Evolutionary conservation across 2,888 invertebrate species (phyloP), one percentile per base, ranked within the genome.

Genomic region (Prosopocoilus inquinatus): DNA sequence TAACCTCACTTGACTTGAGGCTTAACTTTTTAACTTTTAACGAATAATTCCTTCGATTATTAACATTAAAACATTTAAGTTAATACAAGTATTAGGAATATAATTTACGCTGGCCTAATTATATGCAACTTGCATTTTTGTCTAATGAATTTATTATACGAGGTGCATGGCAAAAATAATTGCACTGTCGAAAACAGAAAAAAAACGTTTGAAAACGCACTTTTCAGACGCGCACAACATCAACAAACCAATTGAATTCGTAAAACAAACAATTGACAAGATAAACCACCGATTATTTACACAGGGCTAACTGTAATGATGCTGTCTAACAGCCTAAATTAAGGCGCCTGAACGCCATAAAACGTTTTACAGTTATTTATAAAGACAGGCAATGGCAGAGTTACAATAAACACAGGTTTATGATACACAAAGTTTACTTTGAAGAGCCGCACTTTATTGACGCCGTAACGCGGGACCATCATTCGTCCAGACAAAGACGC

Each of bases 391-490:
- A 50, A 74, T 73, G 72, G 72, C 72, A 69, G 68, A 69, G 71
- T 70, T 74, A 74, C 72, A 75, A 74, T 74, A 75, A 75, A 75
- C 74, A 74, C 66, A 65, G 65, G 68, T 73, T 75, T 73, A 73
- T 70, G 69, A 70, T 71, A 68, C 65, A 71, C 70, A 71, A n/a
- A 67, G 53, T 64, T 57, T 61, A 61, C 72, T 72, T 73, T 73
- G 71, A 72, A 68, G 68, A 68, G 70, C 73, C 73, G 72, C 72
- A 64, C 67, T 61, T 64, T 64, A 61, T 64, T 52, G 59, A 54
- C 55, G 62, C 60, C 57, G 58, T 64, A 61, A 63, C 53, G 52
- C 54, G 61, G 61, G 61, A 63, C 61, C 60, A 48, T 53, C 55
- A 55, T 58, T 53, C 62, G 53, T 57, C 57, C 59, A 58, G 58